These are phyloP conservation scores for Phrynocephalus vlangalii DNA, from an alignment of 2,797 vertebrate species.

Conservation along the genomic window DNA sequence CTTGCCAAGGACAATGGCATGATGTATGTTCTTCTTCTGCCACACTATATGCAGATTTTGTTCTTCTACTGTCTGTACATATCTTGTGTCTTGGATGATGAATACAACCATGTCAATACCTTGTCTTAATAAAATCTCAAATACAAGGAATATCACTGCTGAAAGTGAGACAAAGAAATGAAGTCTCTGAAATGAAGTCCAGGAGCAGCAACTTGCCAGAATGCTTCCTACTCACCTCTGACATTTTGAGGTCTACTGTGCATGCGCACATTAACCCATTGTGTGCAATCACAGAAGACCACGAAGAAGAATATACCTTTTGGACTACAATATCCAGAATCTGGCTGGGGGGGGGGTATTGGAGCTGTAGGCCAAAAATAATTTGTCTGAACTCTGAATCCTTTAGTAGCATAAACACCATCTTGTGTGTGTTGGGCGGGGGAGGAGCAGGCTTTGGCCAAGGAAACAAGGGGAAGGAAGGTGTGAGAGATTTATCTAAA, in stretches of 20 bases:
- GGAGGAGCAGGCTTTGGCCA: not conserved
- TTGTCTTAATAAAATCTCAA: not conserved
- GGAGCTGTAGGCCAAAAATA: too few relatives aligned
- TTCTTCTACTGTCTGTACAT: not conserved
- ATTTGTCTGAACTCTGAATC: not conserved
- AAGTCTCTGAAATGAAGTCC: constrained; percentile 1
- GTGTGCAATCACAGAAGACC: too few relatives aligned
- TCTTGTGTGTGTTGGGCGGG: not conserved
- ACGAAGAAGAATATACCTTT: too few relatives aligned
- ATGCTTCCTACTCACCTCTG: constrained; percentile 83
- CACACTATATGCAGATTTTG: constrained; percentile 3
- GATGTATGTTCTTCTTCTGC: not conserved
- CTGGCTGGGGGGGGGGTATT: too few relatives aligned
- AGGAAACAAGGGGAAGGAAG: not conserved
- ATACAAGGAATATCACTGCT: constrained; percentile 1
- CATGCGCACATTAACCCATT: too few relatives aligned
- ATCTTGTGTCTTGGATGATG: not conserved
- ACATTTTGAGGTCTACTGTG: too few relatives aligned
- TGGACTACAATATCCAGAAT: too few relatives aligned
- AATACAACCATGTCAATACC: constrained; percentile 6
- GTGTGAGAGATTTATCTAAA: not conserved
- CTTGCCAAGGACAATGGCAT: not conserved
- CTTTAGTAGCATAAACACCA: not conserved
- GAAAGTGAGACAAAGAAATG: not conserved
- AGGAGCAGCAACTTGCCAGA: constrained; percentile 1